Evolutionary conservation across 2,888 invertebrate species (phyloP), one percentile per base, ranked within the genome.

Genomic region (Eristalinus sepulchralis): DNA sequence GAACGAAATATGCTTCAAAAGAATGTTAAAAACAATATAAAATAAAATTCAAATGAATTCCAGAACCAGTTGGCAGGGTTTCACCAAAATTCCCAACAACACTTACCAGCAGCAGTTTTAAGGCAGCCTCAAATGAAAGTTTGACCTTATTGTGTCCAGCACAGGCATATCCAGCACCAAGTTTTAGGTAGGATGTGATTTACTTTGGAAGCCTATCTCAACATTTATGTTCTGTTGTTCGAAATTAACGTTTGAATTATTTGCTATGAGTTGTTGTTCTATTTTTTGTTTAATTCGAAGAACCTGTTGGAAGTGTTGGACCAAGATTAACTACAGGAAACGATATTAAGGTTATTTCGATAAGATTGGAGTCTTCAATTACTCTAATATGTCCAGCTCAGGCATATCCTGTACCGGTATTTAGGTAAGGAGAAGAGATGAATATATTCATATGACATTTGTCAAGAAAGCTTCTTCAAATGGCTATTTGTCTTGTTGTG

Each of bases 11-110:
- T 27, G 72, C 72, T 55, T 34, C 8, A 70, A 59, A 60, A 53
- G 53, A 59, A 10, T 31, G 11, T 53, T n/a, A 53, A 53, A 79
- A 3, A 27, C 27, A 27, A n/a, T n/a, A n/a, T 31, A 39, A 68
- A 36, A 53, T 53, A 82, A 63, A 77, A 24, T 39, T 59, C 57
- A 63, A 70, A 86, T 27, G 81, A 88, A 89, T 90, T 90, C 88
- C 92, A 92, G 91, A 96, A 94, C 96, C 97, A 89, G 95, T 96
- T 93, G 96, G 96, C 93, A 95, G 95, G 92, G 95, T 96, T 85
- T 94, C 95, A 88, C 96, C 96, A 88, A 96, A 95, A 94, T 95
- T 95, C 91, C 93, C 94, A 92, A 94, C 94, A 89, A 93, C 94
- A 88, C 91, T 90, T 91, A 94, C 94, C 55, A 94, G 94, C 91